Evolutionary conservation across 2,797 vertebrate species (phyloP), one percentile per base, ranked within the genome.

Genomic region (Crax fasciolata): DNA sequence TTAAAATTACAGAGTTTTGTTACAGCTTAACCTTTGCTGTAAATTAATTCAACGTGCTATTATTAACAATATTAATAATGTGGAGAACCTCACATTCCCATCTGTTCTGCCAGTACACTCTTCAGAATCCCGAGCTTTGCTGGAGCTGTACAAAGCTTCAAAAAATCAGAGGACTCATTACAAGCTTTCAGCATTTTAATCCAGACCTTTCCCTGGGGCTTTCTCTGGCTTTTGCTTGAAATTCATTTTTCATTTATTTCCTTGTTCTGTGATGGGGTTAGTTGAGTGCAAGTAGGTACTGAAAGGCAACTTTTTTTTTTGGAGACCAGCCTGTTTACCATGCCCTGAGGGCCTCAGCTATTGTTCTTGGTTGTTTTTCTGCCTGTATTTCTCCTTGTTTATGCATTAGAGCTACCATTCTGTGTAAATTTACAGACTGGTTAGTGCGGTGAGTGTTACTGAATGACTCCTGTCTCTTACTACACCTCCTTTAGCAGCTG

Each of bases 211-310:
- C 49, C 58, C 54, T 32, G n/a, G 23, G 65, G 39, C 17, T 66
- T 83, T 41, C 23, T 14, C n/a, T 44, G 21, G 41, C 24, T 72
- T 90, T 93, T 74, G 58, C 28, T 49, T 90, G 62, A 61, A 77
- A 68, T 63, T 85, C 8, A 44, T 30, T 84, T 87, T 91, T 59
- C 24, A 9, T 74, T 90, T 92, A 17, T 90, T 91, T 88, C 49
- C 32, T 72, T 74, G 12, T 12, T 14, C 38, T 46, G 25, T 68
- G 46, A 78, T 54, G 38, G 30, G 6, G 61, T 52, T 90, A 61
- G 38, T 23, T 65, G 11, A 82, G 35, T 62, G 41, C 32, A 80
- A 57, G 73, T 55, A 49, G 30, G 41, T 74, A 83, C 44, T 63
- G 44, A 41, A 74, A 80, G 52, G 41, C 48, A 70, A 61, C 30